These are phyloP conservation scores for Poecilia velifera DNA, from an alignment of 2,797 vertebrate species.

Conservation along the genomic window DNA sequence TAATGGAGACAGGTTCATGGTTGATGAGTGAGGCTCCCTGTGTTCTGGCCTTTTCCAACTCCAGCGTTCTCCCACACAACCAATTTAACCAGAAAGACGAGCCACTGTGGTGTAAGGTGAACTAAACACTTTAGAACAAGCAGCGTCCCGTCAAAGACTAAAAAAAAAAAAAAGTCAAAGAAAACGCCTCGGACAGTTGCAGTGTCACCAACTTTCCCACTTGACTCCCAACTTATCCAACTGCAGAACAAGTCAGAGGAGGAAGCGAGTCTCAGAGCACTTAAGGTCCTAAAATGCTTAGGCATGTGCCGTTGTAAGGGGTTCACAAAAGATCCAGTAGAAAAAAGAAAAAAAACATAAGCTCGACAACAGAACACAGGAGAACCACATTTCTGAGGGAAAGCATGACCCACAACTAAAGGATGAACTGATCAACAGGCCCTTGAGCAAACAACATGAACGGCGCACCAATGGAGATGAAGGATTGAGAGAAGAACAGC, in stretches of 20 bases:
- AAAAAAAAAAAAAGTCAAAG: not conserved
- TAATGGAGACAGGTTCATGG: not conserved
- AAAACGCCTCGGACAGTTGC: conserved; percentile 16
- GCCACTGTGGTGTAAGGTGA: conserved; percentile 49
- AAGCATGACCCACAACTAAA: conserved; percentile 46
- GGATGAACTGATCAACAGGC: conserved; percentile 45
- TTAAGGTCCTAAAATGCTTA: conserved; percentile 68
- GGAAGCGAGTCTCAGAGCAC: conserved; percentile 66
- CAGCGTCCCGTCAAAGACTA: conserved; percentile 4
- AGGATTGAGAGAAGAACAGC: conserved; percentile 39
- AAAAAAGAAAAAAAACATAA: conserved; percentile 20
- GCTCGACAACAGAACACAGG: conserved; percentile 50
- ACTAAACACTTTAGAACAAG: conserved; percentile 36
- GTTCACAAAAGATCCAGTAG: conserved; percentile 31
- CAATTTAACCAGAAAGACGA: conserved; percentile 13
- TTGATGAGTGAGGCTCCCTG: conserved; percentile 49
- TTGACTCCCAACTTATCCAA: conserved; percentile 45
- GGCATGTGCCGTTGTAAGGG: conserved; percentile 49
- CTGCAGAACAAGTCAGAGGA: conserved; percentile 47
- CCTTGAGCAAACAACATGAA: conserved; percentile 48
- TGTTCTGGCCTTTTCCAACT: conserved; percentile 56
- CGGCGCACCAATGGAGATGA: conserved; percentile 38
- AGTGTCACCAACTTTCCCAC: conserved; percentile 25
- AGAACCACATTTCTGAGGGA: conserved; percentile 46
- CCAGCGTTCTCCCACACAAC: conserved; percentile 12